A percentile compares a stretch with the other conserved stretches of the same genome.
phyloP scores from a whole-genome alignment of 2,797 vertebrate species.

The Steatocranus sp. region DNA sequence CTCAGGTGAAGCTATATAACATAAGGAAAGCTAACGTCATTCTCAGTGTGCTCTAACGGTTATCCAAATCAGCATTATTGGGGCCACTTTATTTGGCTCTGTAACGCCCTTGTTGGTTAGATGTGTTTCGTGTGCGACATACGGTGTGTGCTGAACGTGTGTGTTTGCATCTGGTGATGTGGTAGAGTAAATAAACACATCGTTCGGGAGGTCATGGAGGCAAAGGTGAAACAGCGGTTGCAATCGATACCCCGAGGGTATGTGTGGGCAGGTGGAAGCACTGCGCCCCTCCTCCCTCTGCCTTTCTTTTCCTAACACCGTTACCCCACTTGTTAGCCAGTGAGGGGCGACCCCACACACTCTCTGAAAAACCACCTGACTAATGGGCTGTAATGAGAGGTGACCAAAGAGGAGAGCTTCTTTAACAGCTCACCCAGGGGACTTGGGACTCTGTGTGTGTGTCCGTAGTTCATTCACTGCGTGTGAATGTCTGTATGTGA shows the following conservation, averaged over 20 bases:
- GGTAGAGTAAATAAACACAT: conserved; percentile 77
- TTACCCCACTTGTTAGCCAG: conserved; percentile 68
- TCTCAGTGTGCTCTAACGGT: background rate
- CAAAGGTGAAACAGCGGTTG: conserved; percentile 95
- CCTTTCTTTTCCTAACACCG: conserved; percentile 50
- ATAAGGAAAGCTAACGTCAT: background rate
- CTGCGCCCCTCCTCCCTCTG: conserved; percentile 21
- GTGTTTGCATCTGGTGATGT: conserved; percentile 15
- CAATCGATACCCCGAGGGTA: conserved; percentile 76
- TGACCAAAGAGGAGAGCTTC: conserved; percentile 82
- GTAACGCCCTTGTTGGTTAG: background rate
- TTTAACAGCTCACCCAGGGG: conserved; percentile 75
- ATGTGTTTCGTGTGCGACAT: conserved; percentile 11
- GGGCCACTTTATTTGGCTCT: background rate
- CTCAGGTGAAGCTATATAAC: background rate
- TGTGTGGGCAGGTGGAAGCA: conserved; percentile 56
- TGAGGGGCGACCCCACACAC: conserved; percentile 59
- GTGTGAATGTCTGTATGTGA: conserved; percentile 18
- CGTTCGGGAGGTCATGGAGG: conserved; percentile 86
- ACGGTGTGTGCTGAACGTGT: conserved; percentile 4
- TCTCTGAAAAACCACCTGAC: conserved; percentile 75
- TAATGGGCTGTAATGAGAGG: conserved; percentile 90
- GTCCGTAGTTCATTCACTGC: background rate
- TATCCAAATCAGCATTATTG: conserved; percentile 10
- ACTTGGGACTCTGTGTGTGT: conserved; percentile 56